Conservation (phyloP, 2,113 vertebrate genomes). For the Ptilorrhoa leucosticta region DNA sequence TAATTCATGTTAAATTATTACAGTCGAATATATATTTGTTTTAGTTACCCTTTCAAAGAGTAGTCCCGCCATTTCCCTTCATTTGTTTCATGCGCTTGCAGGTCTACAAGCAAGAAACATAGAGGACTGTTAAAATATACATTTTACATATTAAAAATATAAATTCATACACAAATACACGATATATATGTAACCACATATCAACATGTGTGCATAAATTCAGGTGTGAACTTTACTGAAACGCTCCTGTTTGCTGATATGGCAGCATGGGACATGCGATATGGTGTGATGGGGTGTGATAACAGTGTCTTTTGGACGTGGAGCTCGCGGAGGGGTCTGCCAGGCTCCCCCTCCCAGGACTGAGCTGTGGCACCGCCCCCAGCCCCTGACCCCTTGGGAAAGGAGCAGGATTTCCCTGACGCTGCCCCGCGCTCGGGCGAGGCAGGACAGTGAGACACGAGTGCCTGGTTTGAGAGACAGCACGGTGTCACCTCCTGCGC, state of each 20-base stretch:
- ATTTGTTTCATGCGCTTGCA: not conserved
- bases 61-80: not conserved
- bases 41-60: not conserved
- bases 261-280: not conserved
- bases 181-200: not conserved
- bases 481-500: not conserved
- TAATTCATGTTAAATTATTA: not conserved
- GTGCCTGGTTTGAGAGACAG: not conserved
- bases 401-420: not conserved
- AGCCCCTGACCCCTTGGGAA: not conserved
- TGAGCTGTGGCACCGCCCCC: not conserved
- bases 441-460: too few species aligned
- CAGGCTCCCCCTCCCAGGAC: too few species aligned
- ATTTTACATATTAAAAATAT: not conserved
- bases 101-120: not conserved
- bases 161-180: not conserved
- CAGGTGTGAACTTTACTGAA: not conserved
- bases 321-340: rapidly evolving
- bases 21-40: not conserved
- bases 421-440: not conserved
- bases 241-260: rapidly evolving
- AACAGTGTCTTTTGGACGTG: not conserved
- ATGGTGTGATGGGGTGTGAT: rapidly evolving
- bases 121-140: not conserved
- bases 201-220: not conserved